Percentiles rank a stretch among this genome's conserved stretches.
These are phyloP conservation scores for Forbesichthys papilliferus DNA, from an alignment of 2,113 vertebrate species.

Conservation along the genomic window DNA sequence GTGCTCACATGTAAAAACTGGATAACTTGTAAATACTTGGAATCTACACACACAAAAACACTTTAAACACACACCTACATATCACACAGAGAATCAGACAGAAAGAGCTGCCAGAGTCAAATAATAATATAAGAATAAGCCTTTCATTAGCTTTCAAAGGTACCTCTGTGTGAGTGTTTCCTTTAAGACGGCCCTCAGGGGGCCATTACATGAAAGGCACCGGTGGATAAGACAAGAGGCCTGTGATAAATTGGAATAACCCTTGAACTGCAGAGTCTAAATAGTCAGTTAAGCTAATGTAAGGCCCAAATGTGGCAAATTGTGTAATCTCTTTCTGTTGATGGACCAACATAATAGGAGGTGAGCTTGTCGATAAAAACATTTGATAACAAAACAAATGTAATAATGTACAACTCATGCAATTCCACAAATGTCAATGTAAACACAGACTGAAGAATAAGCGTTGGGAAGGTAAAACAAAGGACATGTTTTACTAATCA, in stretches of 20 bases:
- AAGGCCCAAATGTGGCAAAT: conserved; percentile 7
- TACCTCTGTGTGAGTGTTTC: conserved; percentile 66
- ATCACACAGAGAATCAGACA: neutral
- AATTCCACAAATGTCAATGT: too few species aligned
- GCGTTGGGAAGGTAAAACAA: neutral
- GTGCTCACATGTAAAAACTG: neutral
- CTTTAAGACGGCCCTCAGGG: conserved; percentile 41
- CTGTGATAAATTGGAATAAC: conserved; percentile 46
- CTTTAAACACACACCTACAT: neutral
- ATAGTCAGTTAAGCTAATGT: conserved; percentile 36
- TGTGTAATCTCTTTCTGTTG: conserved; percentile 29
- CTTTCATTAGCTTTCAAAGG: conserved; percentile 71
- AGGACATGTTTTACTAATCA: too few species aligned
- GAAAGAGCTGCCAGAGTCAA: conserved; percentile 32
- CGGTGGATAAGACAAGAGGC: conserved; percentile 38
- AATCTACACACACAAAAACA: neutral
- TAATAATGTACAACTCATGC: too few species aligned
- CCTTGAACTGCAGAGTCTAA: conserved; percentile 51
- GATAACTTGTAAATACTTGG: neutral
- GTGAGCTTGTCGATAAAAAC: conserved; percentile 4
- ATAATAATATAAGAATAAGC: conserved; percentile 65
- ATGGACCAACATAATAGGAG: conserved; percentile 14
- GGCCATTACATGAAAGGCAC: conserved; percentile 37
- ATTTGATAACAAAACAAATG: too few species aligned
- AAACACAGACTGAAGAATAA: neutral